These are phyloP conservation scores for Mormyrops boulengeri DNA, from an alignment of 2,797 vertebrate species.

Conservation along the genomic window DNA sequence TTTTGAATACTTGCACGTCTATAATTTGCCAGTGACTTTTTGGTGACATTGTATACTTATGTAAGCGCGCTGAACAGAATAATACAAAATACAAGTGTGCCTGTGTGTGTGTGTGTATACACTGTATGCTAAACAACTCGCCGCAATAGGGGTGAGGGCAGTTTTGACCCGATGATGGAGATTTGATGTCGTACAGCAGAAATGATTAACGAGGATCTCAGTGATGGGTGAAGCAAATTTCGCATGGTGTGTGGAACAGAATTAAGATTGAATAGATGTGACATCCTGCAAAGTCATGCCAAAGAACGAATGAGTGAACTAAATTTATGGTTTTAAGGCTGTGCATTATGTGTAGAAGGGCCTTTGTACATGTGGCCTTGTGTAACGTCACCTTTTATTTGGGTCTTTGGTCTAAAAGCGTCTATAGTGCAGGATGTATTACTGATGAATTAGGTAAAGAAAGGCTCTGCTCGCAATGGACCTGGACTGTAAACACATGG, in stretches of 20 bases:
- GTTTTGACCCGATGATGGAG: background rate
- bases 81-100: background rate
- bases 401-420: background rate
- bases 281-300: background rate
- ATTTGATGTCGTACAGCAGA: background rate
- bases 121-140: background rate
- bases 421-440: background rate
- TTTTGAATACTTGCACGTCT: background rate
- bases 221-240: background rate
- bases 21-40: background rate
- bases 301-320: background rate
- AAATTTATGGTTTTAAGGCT: background rate
- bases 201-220: background rate
- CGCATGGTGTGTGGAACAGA: background rate
- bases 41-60: background rate
- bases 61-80: background rate
- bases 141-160: background rate
- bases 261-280: background rate
- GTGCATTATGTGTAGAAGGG: background rate
- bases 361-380: background rate
- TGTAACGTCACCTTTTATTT: background rate
- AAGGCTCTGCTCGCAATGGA: background rate
- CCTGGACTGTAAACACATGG: background rate
- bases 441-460: background rate
- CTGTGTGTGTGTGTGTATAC: background rate